A percentile compares a stretch with the other conserved stretches of the same genome.
Conservation (phyloP, 2,888 invertebrate genomes). For the Julus scandinavius region DNA sequence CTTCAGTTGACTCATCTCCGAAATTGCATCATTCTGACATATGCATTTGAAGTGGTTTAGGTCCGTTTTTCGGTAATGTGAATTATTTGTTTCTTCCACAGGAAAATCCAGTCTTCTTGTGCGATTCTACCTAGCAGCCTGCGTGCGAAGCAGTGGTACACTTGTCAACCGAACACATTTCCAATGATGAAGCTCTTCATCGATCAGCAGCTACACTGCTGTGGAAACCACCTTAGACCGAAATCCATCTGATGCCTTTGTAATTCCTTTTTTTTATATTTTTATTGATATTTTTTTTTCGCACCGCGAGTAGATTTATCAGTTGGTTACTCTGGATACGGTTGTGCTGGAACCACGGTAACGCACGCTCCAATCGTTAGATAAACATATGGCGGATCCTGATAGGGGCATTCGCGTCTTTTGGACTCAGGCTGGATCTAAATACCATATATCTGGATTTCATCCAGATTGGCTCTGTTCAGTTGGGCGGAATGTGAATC, state of each 20-base stretch:
- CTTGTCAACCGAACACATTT: not conserved
- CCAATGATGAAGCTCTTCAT: slow-evolving; percentile 5
- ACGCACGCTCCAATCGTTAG: not conserved
- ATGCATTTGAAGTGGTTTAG: not conserved
- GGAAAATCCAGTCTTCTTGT: not conserved
- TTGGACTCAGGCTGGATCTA: not conserved
- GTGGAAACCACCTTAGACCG: not conserved
- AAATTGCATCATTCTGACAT: not conserved
- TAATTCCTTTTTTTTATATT: not conserved
- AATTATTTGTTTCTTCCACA: not conserved
- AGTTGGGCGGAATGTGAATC: not conserved
- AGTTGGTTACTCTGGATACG: slow-evolving; percentile 5
- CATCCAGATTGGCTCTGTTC: not conserved
- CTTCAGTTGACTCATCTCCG: not conserved
- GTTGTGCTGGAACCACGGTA: not conserved
- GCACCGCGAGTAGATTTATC: not conserved
- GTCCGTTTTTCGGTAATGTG: not conserved
- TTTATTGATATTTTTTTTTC: not conserved
- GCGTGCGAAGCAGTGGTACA: not conserved
- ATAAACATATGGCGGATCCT: not conserved
- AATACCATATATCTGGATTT: not conserved
- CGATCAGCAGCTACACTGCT: slow-evolving; percentile 8
- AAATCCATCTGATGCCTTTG: not conserved
- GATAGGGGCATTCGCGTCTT: not conserved
- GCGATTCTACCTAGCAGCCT: not conserved